A percentile compares a stretch with the other conserved stretches of the same genome.
Conservation (phyloP, 2,797 vertebrate genomes). For the Sebastes ruberrimus region DNA sequence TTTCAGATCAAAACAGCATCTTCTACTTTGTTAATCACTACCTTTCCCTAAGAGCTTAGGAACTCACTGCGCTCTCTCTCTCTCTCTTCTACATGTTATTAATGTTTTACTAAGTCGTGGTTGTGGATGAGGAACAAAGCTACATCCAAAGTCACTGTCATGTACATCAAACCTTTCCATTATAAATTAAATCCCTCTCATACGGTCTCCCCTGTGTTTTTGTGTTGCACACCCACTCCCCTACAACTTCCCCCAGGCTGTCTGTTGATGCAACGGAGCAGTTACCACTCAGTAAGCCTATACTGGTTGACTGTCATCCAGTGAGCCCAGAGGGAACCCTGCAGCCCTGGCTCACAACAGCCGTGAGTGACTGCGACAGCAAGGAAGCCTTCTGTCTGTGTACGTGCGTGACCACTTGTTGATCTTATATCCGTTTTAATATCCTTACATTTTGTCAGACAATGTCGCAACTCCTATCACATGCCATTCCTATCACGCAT, state of each 20-base stretch:
- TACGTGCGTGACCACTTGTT: not conserved
- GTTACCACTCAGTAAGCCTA: not conserved
- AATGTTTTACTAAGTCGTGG: not conserved
- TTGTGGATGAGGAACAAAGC: not conserved
- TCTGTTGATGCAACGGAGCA: constrained; percentile 27
- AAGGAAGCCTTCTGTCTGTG: not conserved
- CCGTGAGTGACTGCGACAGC: not conserved
- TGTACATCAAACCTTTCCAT: not conserved
- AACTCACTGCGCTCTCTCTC: not conserved
- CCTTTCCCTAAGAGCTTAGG: not conserved
- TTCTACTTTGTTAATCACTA: not conserved
- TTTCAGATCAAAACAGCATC: constrained; percentile 10
- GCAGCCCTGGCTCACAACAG: not conserved
- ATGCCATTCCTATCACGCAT: not conserved
- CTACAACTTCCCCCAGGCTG: constrained; percentile 12
- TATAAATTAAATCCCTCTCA: not conserved
- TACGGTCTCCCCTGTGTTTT: not conserved
- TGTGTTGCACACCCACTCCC: not conserved
- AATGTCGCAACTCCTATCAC: not conserved
- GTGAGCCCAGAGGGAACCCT: constrained; percentile 4
- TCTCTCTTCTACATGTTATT: not conserved
- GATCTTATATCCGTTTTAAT: not conserved
- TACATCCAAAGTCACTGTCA: constrained; percentile 4
- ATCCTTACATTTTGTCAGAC: not conserved
- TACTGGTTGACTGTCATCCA: constrained; percentile 11